phyloP scores from a whole-genome alignment of 2,797 vertebrate genomes.

The Enteromius trimaculatus region DNA sequence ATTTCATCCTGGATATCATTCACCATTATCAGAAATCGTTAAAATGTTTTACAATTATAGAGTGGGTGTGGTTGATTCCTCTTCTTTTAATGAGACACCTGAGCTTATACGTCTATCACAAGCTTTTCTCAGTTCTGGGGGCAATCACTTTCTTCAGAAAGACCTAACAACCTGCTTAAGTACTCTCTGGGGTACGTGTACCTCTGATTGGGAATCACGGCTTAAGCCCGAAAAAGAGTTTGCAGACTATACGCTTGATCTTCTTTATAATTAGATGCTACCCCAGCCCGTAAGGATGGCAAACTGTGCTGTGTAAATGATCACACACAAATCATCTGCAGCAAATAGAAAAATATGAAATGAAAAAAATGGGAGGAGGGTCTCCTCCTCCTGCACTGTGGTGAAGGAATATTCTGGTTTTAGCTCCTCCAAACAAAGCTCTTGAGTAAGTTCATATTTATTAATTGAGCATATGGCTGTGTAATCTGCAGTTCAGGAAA shows the following conservation, averaged over 20 bases:
- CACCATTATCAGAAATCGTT: background rate
- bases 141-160: slow-evolving; percentile 18
- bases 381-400: background rate
- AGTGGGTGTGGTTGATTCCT: background rate
- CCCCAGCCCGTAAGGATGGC: background rate
- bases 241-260: slow-evolving; percentile 10
- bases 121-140: slow-evolving; percentile 17
- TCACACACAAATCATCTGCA: slow-evolving; percentile 8
- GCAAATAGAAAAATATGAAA: background rate
- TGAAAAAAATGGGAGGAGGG: background rate
- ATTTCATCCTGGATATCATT: background rate
- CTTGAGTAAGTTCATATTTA: background rate
- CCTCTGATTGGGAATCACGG: slow-evolving; percentile 31
- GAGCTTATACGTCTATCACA: slow-evolving; percentile 13
- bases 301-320: slow-evolving; percentile 19
- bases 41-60: background rate
- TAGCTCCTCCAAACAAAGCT: slow-evolving; percentile 9
- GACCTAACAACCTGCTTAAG: slow-evolving; percentile 30
- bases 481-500: slow-evolving; percentile 13
- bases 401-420: background rate
- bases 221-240: background rate
- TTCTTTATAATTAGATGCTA: slow-evolving; percentile 17
- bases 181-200: slow-evolving; percentile 13
- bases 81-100: slow-evolving; percentile 9
- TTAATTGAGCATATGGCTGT: slow-evolving; percentile 8